Base-by-base conservation (phyloP, 1,140 invertebrate species). In the Xylocopa sonorina region DNA sequence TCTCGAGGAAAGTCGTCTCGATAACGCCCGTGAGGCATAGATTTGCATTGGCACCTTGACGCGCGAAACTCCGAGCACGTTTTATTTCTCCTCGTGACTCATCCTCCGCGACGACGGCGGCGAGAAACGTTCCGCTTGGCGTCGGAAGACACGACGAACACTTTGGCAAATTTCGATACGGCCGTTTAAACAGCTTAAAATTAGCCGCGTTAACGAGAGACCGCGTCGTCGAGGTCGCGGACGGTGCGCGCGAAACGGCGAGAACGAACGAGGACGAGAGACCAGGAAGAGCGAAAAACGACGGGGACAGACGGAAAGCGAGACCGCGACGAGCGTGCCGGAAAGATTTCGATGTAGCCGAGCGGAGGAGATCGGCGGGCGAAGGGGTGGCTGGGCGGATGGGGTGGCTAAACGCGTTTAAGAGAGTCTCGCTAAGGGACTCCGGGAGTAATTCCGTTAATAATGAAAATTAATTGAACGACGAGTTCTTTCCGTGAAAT, bases 391-490 rank as follows among this genome's bases (percentile, higher is more conserved):
- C 48, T 66, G 43, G 29, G 5, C 27, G 14, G 51, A 38, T n/a
- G 29, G 41, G 29, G 46, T 60, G 46, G 48, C 48, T 66, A n/a
- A 75, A 82, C 50, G 67, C 53, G 48, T 76, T 80, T 80, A 41
- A 72, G 43, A 84, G 41, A 68, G 64, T 55, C 69, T 38, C 58
- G 24, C 53, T 58, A 50, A 76, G 77, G 73, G 63, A 46, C 21
- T 53, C 53, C 21, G 53, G 34, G 62, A 72, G 72, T 84, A 80
- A 84, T 83, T 84, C 68, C 66, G 67, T 43, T 84, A 84, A 84
- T 84, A 84, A 84, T 57, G 60, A 60, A 80, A 84, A 84, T 84
- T 84, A 84, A 84, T 84, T 84, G 78, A 69, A 80, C 57, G 75
- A 80, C 68, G 51, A 68, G 57, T 83, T 80, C 69, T 80, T 57